These are phyloP conservation scores for Gadus chalcogrammus DNA, from an alignment of 2,113 vertebrate genomes.

Conservation along the genomic window DNA sequence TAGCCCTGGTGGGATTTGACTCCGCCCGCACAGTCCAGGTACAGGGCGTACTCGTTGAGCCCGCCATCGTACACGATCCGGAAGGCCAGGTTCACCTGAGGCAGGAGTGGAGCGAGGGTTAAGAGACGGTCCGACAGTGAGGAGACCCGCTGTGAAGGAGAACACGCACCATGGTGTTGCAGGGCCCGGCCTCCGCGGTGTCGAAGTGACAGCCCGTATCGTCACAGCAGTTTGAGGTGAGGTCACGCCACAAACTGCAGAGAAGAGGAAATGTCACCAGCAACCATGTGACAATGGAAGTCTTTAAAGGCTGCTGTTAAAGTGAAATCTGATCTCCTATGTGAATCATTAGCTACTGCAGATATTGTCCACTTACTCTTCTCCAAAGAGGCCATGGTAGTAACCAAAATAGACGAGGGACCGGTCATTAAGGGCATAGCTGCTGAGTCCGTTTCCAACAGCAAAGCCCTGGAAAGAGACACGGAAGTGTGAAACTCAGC, in stretches of 20 bases:
- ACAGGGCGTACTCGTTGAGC: constrained; percentile 72
- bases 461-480: constrained; percentile 68
- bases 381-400: constrained; percentile 77
- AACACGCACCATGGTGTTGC: constrained; percentile 45
- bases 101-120: neutral
- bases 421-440: constrained; percentile 69
- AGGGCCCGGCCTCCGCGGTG: constrained; percentile 53
- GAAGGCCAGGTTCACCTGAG: constrained; percentile 62
- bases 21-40: constrained; percentile 70
- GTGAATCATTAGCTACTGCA: neutral
- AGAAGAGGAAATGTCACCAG: neutral
- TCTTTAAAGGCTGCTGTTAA: too few relatives aligned
- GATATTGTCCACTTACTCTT: constrained; percentile 60
- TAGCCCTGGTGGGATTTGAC: constrained; percentile 41
- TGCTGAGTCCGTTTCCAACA: constrained; percentile 74
- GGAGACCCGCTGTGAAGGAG: too few relatives aligned
- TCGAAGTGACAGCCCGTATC: constrained; percentile 67
- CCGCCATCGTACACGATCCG: constrained; percentile 63
- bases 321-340: too few relatives aligned
- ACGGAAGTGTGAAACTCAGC: neutral
- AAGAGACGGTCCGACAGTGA: neutral
- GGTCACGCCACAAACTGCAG: constrained; percentile 71
- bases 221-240: constrained; percentile 71
- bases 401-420: constrained; percentile 73
- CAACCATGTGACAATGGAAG: too few relatives aligned